Conservation (phyloP, 2,113 vertebrate species). For the Orientallactaga bullata region DNA sequence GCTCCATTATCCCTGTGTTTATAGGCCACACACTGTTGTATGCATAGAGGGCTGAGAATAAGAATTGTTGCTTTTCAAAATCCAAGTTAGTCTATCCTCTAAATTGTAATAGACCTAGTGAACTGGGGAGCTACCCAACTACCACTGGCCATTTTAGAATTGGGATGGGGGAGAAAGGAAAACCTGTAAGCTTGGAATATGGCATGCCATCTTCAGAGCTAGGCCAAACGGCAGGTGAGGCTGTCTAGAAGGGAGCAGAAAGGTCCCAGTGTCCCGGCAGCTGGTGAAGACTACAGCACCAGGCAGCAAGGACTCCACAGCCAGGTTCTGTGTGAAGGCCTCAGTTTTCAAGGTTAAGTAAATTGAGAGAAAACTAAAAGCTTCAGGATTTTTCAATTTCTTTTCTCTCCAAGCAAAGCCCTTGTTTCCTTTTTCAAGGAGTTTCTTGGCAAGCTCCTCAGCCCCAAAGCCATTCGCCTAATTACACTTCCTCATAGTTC, state of each 20-base stretch:
- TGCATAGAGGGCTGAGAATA: fast-evolving
- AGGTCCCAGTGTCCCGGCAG: not conserved
- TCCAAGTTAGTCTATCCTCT: not conserved
- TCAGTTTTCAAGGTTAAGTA: not conserved
- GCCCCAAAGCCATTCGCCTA: not conserved
- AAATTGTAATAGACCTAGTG: not conserved
- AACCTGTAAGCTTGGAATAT: not conserved
- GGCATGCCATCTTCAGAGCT: not conserved
- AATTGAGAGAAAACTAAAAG: not conserved
- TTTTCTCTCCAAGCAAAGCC: not conserved
- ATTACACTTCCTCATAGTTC: not conserved
- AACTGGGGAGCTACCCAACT: not conserved
- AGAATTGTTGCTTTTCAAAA: conserved; percentile 36
- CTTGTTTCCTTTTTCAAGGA: not conserved
- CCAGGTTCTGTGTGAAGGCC: not conserved
- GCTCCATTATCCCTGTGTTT: not conserved
- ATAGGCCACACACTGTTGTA: not conserved
- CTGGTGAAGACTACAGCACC: not conserved
- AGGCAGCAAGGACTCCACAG: fast-evolving
- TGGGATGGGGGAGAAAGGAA: not conserved
- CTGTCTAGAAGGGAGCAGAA: not conserved
- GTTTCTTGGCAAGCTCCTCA: not conserved
- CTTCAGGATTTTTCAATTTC: not conserved
- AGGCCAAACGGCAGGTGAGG: not conserved
- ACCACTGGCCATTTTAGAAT: not conserved